A percentile compares a stretch with the other conserved stretches of the same genome.
Evolutionary conservation across 2,113 vertebrate species (phyloP).

Genomic region (Panthera tigris): DNA sequence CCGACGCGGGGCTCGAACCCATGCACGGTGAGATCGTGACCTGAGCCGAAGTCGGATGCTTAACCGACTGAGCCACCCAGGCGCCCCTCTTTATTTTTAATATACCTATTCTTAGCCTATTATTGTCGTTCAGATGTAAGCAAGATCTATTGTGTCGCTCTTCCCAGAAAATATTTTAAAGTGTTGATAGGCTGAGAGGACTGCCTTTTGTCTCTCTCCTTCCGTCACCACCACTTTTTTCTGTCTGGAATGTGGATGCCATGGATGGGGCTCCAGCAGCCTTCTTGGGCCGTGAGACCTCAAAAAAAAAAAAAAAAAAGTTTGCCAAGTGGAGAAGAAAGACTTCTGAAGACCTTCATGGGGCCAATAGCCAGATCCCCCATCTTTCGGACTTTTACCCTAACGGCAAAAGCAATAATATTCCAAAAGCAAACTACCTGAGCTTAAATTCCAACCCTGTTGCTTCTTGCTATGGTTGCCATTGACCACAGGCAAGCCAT

Average conservation of each 20-base stretch:
- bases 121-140: not conserved
- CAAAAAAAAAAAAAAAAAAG: not conserved
- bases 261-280: not conserved
- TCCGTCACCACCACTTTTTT: too few relatives aligned
- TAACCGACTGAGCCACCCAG: too few relatives aligned
- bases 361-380: not conserved
- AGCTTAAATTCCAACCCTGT: not conserved
- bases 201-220: not conserved
- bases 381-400: not conserved
- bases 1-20: too few relatives aligned
- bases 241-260: not conserved
- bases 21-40: too few relatives aligned
- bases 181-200: not conserved
- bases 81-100: not conserved
- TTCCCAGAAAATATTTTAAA: not conserved
- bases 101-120: not conserved
- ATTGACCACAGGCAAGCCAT: not conserved
- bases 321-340: not conserved
- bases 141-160: not conserved
- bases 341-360: not conserved
- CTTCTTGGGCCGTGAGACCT: not conserved
- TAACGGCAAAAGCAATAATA: not conserved
- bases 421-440: not conserved
- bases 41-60: too few relatives aligned
- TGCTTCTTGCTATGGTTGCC: not conserved